Conservation (phyloP, 1,140 invertebrate species). For the Drosophila pseudoananassae region DNA sequence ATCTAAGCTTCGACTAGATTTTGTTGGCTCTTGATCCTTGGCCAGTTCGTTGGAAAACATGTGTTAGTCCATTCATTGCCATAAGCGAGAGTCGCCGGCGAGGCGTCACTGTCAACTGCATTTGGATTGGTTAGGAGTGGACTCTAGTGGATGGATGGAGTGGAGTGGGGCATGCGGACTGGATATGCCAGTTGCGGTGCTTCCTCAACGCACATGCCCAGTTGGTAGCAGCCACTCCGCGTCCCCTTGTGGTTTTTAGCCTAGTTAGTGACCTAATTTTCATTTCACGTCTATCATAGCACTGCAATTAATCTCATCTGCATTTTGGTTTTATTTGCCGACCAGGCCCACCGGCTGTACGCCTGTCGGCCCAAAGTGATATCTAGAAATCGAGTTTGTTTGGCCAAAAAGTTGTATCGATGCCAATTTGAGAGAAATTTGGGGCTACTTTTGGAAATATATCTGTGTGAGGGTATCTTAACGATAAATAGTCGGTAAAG, state of each 20-base stretch:
- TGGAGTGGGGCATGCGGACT: constrained; percentile 20
- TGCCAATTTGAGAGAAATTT: constrained; percentile 9
- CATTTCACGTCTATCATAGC: constrained; percentile 36
- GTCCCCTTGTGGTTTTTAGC: constrained; percentile 18
- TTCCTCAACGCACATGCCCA: constrained; percentile 51
- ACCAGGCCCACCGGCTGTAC: constrained; percentile 25
- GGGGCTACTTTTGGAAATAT: not conserved
- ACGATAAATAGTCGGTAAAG: not conserved
- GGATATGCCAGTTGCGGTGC: constrained; percentile 37
- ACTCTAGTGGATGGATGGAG: not conserved
- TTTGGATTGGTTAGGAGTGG: constrained; percentile 9
- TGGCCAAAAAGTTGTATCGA: constrained; percentile 6
- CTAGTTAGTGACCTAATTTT: constrained; percentile 61
- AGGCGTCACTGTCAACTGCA: constrained; percentile 28
- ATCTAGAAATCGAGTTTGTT: constrained; percentile 8
- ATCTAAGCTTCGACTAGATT: constrained; percentile 20
- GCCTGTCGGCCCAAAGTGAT: constrained; percentile 31
- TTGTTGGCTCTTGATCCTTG: constrained; percentile 45
- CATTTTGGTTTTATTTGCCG: constrained; percentile 18
- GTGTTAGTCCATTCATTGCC: constrained; percentile 48
- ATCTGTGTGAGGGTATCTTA: not conserved
- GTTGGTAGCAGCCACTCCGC: constrained; percentile 5
- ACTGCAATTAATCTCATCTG: constrained; percentile 52
- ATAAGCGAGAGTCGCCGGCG: constrained; percentile 51
- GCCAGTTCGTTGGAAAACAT: constrained; percentile 53